Conservation (phyloP, 2,888 invertebrate genomes). For the Danaus chrysippus region DNA sequence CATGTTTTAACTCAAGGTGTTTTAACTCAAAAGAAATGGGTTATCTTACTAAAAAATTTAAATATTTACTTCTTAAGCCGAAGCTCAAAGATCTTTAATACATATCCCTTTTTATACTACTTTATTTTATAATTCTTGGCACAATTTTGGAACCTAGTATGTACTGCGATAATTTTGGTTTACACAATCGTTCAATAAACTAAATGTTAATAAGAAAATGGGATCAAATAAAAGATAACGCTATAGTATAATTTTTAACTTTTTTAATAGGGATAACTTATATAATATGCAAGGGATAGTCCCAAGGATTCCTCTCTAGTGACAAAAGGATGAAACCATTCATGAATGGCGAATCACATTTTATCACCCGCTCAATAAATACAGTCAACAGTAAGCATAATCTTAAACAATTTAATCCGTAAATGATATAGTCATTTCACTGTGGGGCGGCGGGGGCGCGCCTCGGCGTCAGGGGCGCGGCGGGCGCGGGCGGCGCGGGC, state of each 20-base stretch:
- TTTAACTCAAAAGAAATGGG: too few species aligned
- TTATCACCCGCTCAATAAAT: conserved; percentile 78
- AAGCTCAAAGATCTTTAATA: too few species aligned
- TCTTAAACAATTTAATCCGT: conserved; percentile 75
- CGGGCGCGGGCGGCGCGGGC: conserved; percentile 39
- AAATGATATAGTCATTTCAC: conserved; percentile 75
- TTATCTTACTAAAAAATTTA: too few species aligned
- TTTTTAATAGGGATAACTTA: conserved; percentile 79
- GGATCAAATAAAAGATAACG: conserved; percentile 30
- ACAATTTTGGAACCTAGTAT: too few species aligned
- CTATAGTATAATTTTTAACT: conserved; percentile 56
- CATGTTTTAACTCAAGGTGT: too few species aligned
- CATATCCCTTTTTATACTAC: too few species aligned
- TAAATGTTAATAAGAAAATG: conserved; percentile 32
- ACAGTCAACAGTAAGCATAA: conserved; percentile 79
- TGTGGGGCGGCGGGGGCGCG: conserved; percentile 38
- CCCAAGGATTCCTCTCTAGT: conserved; percentile 73
- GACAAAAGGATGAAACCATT: conserved; percentile 74
- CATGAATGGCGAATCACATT: conserved; percentile 73
- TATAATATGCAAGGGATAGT: conserved; percentile 77
- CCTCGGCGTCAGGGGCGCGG: conserved; percentile 37
- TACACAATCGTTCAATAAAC: conserved; percentile 11
- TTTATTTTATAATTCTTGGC: too few species aligned
- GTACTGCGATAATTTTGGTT: too few species aligned
- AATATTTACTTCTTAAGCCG: too few species aligned